Evolutionary conservation across 2,797 vertebrate genomes (phyloP), one percentile per base, ranked within the genome.

Genomic region (Helostoma temminkii): DNA sequence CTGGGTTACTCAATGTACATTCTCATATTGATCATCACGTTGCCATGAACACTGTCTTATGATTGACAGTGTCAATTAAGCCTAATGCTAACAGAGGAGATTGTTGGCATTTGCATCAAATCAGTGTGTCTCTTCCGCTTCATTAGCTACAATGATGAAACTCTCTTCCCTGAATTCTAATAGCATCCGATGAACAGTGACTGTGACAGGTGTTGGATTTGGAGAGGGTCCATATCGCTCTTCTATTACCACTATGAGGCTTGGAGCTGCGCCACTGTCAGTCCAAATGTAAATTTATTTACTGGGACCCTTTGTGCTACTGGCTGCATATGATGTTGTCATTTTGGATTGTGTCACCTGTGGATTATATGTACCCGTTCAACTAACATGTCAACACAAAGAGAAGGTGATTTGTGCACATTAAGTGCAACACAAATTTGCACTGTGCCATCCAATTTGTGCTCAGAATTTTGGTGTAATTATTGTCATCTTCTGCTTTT

Each of bases 61-160:
- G 82, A 92, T 42, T 59, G 85, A 88, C 85, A 81, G 55, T 5
- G 49, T 55, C 63, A 85, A 88, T 85, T 88, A 82, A 66, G 41
- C 42, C 59, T 16, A 64, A 43, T 46, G 52, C 43, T 62, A 70
- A 80, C 61, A 73, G 68, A 60, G 61, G 68, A 78, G 62, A 65
- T 47, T 49, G 70, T 75, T 80, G 71, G 69, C 66, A 75, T 81
- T 71, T 36, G 16, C 82, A 78, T 83, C 55, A 77, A 81, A 83
- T 84, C 77, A 74, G 53, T 3, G 11, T 28, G 61, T 69, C 77
- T 84, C 67, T 72, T 80, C 71, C 16, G 43, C 81, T 80, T 90
- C 70, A 76, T 85, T 83, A 83, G 68, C 49, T 73, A 34, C 47
- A 24, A 48, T 74, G 72, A 84, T 76, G 71, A 86, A 84, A 72